phyloP scores from a whole-genome alignment of 2,797 vertebrate genomes.

The Protosalanx chinensis region DNA sequence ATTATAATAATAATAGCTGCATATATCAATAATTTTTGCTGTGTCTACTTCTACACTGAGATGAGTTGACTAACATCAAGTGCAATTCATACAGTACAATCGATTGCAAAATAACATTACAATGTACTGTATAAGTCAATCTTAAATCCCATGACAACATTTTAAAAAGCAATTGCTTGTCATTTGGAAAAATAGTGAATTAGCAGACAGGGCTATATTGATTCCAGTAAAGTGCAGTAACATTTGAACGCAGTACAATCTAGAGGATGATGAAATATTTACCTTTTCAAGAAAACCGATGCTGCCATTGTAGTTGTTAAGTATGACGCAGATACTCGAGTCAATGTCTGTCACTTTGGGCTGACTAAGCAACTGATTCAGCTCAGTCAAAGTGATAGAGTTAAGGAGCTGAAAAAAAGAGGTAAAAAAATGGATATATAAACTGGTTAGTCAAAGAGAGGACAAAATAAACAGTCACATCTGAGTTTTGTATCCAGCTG shows the following conservation, averaged over 20 bases:
- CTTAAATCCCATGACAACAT: too few relatives aligned
- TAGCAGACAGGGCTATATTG: not conserved
- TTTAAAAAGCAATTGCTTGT: too few relatives aligned
- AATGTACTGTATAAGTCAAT: too few relatives aligned
- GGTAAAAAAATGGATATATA: not conserved
- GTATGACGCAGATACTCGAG: constrained; percentile 55
- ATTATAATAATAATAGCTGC: too few relatives aligned
- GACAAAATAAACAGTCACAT: not conserved
- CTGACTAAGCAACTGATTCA: constrained; percentile 52
- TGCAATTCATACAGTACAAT: too few relatives aligned
- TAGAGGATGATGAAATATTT: constrained; percentile 13
- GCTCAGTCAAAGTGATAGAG: constrained; percentile 53
- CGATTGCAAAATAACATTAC: too few relatives aligned
- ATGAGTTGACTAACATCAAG: too few relatives aligned
- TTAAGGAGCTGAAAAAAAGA: constrained; percentile 53
- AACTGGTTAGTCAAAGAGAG: not conserved
- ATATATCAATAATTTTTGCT: too few relatives aligned
- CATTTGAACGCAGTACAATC: not conserved
- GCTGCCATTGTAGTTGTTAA: constrained; percentile 56
- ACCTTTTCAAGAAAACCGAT: constrained; percentile 58
- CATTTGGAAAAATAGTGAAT: too few relatives aligned
- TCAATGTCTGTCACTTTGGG: constrained; percentile 28
- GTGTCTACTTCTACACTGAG: too few relatives aligned
- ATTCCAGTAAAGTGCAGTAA: not conserved
- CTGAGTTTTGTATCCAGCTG: not conserved